phyloP scores from a whole-genome alignment of 1,140 invertebrate genomes.

The Lamellibrachia luymesi region DNA sequence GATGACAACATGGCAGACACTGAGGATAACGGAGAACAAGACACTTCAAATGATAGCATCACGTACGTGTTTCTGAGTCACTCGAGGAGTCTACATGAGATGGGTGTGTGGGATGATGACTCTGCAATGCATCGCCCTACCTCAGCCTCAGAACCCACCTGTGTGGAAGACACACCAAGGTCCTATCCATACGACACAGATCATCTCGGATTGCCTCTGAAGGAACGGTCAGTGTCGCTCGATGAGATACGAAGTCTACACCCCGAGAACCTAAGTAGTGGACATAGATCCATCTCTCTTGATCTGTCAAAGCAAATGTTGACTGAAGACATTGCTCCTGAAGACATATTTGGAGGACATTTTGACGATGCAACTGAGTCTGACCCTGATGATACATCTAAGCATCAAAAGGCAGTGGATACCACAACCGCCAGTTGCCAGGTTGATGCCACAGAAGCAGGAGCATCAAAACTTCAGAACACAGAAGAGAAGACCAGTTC shows the following conservation, averaged over 20 bases:
- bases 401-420: background rate
- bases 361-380: background rate
- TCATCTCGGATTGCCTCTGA: background rate
- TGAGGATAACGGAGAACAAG: background rate
- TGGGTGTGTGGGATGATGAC: background rate
- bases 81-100: background rate
- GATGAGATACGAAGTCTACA: background rate
- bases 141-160: slow-evolving; percentile 8
- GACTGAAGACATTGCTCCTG: slow-evolving; percentile 3
- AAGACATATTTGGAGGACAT: background rate
- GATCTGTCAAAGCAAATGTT: background rate
- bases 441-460: background rate
- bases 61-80: slow-evolving; percentile 15
- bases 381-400: background rate
- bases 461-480: background rate
- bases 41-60: background rate
- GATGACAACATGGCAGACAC: background rate
- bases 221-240: slow-evolving; percentile 7
- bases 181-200: background rate
- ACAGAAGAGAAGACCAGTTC: background rate
- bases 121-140: background rate
- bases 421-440: background rate
- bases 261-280: background rate
- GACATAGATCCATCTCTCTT: slow-evolving; percentile 8
- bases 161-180: slow-evolving; percentile 1